phyloP scores from a whole-genome alignment of 2,113 vertebrate species.

The Arvicanthis niloticus region DNA sequence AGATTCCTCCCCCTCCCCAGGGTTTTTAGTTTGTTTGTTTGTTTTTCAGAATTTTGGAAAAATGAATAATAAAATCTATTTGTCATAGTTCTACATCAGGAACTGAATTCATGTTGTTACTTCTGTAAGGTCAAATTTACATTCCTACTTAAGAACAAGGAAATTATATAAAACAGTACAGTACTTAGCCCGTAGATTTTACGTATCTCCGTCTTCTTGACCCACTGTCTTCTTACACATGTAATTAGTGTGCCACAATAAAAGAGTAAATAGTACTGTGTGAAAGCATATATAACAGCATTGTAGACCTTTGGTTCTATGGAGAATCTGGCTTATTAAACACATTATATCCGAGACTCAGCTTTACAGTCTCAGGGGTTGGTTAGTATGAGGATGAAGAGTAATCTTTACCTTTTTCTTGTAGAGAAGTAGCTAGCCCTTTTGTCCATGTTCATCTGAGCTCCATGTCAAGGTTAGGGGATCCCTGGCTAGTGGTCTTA shows the following conservation, averaged over 20 bases:
- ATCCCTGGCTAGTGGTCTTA: not conserved
- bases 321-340: not conserved
- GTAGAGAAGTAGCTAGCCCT: slow-evolving; percentile 48
- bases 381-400: slow-evolving; percentile 43
- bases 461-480: slow-evolving; percentile 20
- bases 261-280: slow-evolving; percentile 8
- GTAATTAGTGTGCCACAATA: slow-evolving; percentile 15
- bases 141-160: slow-evolving; percentile 59
- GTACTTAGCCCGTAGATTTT: not conserved
- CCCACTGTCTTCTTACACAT: not conserved
- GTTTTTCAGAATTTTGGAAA: slow-evolving; percentile 28
- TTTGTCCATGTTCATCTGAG: slow-evolving; percentile 23
- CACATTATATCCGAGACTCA: slow-evolving; percentile 17
- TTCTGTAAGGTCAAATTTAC: slow-evolving; percentile 23
- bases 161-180: slow-evolving; percentile 44
- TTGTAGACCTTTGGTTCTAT: slow-evolving; percentile 26
- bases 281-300: not conserved
- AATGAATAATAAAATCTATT: slow-evolving; percentile 43
- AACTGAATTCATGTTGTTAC: slow-evolving; percentile 49
- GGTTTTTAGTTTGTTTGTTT: slow-evolving; percentile 49
- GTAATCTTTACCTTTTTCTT: slow-evolving; percentile 17
- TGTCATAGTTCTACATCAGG: slow-evolving; percentile 47
- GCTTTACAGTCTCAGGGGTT: not conserved
- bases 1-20: not conserved
- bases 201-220: slow-evolving; percentile 29